These are phyloP conservation scores for Hyaena hyaena DNA, from an alignment of 2,113 vertebrate genomes.

Conservation along the genomic window DNA sequence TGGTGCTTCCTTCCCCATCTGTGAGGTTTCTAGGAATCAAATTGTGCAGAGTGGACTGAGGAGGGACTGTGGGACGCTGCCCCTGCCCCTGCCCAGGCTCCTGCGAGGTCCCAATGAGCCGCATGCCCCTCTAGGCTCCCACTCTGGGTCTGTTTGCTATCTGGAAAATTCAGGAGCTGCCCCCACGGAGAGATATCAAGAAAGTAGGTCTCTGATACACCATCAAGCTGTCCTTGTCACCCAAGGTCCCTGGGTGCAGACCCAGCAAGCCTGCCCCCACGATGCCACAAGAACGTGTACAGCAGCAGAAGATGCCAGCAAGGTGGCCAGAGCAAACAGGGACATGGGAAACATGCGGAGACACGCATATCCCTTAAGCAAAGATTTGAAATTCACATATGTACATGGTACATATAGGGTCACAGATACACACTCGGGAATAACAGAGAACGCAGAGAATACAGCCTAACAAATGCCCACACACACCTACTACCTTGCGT, in stretches of 20 bases:
- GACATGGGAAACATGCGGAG: accelerated
- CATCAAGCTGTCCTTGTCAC: no score
- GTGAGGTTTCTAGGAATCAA: not conserved
- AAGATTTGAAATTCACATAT: not conserved
- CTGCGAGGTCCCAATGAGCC: not conserved
- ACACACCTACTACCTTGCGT: not conserved
- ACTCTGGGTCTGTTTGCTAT: not conserved
- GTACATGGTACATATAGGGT: not conserved
- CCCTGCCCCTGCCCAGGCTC: no score
- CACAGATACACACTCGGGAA: not conserved
- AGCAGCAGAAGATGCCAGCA: not conserved
- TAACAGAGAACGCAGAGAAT: not conserved
- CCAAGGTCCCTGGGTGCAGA: not conserved
- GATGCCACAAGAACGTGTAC: accelerated
- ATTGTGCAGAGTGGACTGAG: not conserved
- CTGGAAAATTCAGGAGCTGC: not conserved
- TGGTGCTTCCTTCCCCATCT: not conserved
- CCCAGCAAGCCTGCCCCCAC: not conserved
- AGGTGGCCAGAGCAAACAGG: not conserved
- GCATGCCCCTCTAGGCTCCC: not conserved
- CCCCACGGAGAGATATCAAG: not conserved
- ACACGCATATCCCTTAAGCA: not conserved
- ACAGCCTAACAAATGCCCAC: not conserved
- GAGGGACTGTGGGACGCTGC: not conserved
- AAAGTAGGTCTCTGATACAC: not conserved